A percentile compares a stretch with the other conserved stretches of the same genome.
These are phyloP conservation scores for Hydrozoanthus gracilis DNA, from an alignment of 92 coral and sea anemone species.

Conservation along the genomic window DNA sequence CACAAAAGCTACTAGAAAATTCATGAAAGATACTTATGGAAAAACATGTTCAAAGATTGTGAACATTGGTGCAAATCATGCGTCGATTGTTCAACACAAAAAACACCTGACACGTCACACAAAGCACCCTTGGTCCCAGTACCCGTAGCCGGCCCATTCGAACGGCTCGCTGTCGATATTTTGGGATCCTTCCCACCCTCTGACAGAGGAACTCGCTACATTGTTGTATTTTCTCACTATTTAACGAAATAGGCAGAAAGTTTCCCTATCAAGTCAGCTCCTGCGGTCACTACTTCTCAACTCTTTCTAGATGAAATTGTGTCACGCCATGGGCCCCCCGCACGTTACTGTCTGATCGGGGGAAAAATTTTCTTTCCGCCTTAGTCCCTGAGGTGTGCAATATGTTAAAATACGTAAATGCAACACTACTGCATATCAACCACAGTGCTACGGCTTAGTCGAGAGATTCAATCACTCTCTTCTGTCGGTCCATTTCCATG, in stretches of 20 bases:
- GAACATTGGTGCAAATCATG: too few species aligned
- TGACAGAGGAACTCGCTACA: slow-evolving; percentile 55
- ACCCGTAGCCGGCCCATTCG: background rate
- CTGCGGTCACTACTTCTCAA: slow-evolving; percentile 29
- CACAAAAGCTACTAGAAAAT: slow-evolving; percentile 58
- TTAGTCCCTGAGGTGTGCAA: slow-evolving; percentile 51
- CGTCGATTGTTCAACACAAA: too few species aligned
- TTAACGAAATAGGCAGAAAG: slow-evolving; percentile 69
- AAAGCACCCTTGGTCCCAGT: slow-evolving; percentile 18
- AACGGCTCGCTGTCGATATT: slow-evolving; percentile 20
- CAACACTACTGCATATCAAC: slow-evolving; percentile 56
- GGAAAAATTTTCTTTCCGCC: slow-evolving; percentile 46
- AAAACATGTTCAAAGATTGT: slow-evolving; percentile 63
- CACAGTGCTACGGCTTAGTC: slow-evolving; percentile 57
- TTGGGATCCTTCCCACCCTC: slow-evolving; percentile 68
- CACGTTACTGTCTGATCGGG: slow-evolving; percentile 56
- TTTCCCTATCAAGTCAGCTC: slow-evolving; percentile 54
- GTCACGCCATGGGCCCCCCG: slow-evolving; percentile 59
- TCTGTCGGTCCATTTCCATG: slow-evolving; percentile 58
- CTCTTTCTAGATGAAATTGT: slow-evolving; percentile 48
- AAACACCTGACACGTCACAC: slow-evolving; percentile 29
- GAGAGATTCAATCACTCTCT: slow-evolving; percentile 57
- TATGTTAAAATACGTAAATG: slow-evolving; percentile 36
- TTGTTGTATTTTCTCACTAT: background rate
- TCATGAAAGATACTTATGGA: slow-evolving; percentile 49